Evolutionary conservation across 2,888 invertebrate species (phyloP).

Genomic region (Rhagonycha fulva): DNA sequence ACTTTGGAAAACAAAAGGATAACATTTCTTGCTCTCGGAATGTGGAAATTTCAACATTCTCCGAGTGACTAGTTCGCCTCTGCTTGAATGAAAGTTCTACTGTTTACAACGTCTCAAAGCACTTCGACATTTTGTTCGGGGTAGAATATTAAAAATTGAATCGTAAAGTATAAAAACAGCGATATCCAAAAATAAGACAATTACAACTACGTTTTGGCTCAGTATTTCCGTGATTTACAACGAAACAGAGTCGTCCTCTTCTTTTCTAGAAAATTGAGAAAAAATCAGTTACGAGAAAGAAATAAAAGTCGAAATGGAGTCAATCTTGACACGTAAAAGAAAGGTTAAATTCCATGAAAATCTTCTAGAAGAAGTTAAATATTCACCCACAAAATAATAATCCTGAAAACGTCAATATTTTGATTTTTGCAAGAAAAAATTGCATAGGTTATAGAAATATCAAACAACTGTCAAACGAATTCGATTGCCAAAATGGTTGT

Average conservation of each 20-base stretch:
- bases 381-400: background rate
- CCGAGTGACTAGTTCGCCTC: too few relatives aligned
- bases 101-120: too few relatives aligned
- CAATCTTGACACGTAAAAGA: background rate
- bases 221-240: background rate
- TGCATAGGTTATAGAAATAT: slow-evolving; percentile 38
- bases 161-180: background rate
- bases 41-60: too few relatives aligned
- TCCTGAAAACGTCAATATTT: background rate
- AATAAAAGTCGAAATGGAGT: too few relatives aligned
- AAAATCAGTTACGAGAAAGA: background rate
- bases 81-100: too few relatives aligned
- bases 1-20: too few relatives aligned
- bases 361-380: background rate
- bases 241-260: background rate
- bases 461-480: slow-evolving; percentile 32
- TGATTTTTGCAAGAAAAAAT: slow-evolving; percentile 14
- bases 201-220: background rate
- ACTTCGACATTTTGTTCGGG: background rate
- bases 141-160: background rate
- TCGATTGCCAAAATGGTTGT: slow-evolving; percentile 36
- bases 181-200: background rate
- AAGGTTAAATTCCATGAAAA: background rate
- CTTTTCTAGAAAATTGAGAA: background rate
- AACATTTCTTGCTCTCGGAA: too few relatives aligned